These are phyloP conservation scores for Noctua janthina DNA, from an alignment of 2,888 invertebrate species.

Conservation along the genomic window DNA sequence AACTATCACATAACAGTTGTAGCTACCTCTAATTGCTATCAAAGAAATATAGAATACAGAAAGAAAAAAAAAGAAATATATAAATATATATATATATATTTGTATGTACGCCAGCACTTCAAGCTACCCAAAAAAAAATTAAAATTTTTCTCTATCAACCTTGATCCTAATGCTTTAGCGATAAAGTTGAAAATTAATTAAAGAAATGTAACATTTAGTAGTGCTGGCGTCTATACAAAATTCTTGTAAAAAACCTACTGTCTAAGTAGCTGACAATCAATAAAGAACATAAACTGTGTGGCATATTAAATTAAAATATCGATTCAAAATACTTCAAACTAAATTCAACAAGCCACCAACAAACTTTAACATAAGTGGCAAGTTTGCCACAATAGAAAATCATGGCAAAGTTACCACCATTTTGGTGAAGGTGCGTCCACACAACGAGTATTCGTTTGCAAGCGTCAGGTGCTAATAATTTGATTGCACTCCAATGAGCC, in stretches of 20 bases:
- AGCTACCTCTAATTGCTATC: constrained; percentile 1
- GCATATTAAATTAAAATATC: constrained; percentile 7
- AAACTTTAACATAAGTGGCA: constrained; percentile 3
- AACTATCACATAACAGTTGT: background rate
- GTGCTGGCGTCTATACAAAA: background rate
- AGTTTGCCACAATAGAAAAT: constrained; percentile 24
- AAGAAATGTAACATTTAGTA: too few species aligned
- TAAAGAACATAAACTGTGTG: background rate
- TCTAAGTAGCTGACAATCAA: constrained; percentile 6
- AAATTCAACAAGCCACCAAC: constrained; percentile 21
- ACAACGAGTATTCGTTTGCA: background rate
- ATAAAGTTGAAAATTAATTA: too few species aligned
- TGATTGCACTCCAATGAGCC: background rate
- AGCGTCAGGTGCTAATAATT: background rate
- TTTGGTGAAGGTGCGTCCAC: background rate
- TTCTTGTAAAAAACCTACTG: background rate
- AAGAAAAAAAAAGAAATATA: too few species aligned
- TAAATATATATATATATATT: background rate
- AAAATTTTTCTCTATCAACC: too few species aligned
- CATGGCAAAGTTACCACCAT: constrained; percentile 28
- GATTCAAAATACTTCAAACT: background rate
- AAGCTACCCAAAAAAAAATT: too few species aligned
- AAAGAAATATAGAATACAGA: background rate
- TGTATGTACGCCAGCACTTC: background rate
- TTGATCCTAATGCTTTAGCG: too few species aligned